phyloP scores from a whole-genome alignment of 2,888 invertebrate species.

The Sesamia inferens region DNA sequence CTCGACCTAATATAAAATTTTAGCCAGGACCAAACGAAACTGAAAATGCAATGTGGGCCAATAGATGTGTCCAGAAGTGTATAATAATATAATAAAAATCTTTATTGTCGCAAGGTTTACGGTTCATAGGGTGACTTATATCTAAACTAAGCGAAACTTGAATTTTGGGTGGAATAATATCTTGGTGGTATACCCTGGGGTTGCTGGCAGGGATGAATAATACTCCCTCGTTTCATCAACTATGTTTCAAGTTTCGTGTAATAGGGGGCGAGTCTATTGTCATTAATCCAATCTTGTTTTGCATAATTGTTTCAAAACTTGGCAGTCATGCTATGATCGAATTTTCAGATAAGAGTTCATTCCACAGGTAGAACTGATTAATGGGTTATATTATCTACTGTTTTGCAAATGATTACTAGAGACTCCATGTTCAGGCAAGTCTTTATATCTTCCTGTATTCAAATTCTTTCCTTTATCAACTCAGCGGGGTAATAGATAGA shows the following conservation, averaged over 20 bases:
- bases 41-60: too few relatives aligned
- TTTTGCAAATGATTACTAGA: neutral
- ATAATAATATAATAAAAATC: too few relatives aligned
- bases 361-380: conserved; percentile 39
- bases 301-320: conserved; percentile 50
- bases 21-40: too few relatives aligned
- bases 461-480: neutral
- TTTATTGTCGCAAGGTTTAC: too few relatives aligned
- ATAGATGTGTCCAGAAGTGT: too few relatives aligned
- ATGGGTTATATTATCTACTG: neutral
- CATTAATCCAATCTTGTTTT: conserved; percentile 46
- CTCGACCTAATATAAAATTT: too few relatives aligned
- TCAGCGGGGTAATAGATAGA: neutral
- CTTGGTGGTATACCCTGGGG: neutral
- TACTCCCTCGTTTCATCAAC: conserved; percentile 5
- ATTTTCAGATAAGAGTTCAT: conserved; percentile 31
- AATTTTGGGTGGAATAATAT: too few relatives aligned
- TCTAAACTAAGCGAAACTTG: too few relatives aligned
- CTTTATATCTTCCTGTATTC: neutral
- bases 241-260: conserved; percentile 22
- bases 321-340: conserved; percentile 33
- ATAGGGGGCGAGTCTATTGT: conserved; percentile 25
- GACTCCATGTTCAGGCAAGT: neutral
- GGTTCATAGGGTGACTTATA: too few relatives aligned
- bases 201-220: conserved; percentile 15